These are phyloP conservation scores for Diachasma alloeum DNA, from an alignment of 1,140 invertebrate species.

Conservation along the genomic window DNA sequence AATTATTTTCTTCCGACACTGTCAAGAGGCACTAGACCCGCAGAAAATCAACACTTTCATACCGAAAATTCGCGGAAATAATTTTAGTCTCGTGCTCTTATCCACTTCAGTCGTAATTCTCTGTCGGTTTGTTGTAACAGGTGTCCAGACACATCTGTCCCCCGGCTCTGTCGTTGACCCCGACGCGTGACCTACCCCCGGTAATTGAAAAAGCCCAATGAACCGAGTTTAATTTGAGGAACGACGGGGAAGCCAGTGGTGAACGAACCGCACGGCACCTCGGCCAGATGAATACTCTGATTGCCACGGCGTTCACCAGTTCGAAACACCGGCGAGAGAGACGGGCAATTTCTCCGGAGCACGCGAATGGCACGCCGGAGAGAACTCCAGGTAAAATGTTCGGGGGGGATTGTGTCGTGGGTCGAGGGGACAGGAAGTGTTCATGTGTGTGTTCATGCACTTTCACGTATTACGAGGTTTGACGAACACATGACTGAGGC, in stretches of 20 bases:
- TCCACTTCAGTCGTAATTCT: background rate
- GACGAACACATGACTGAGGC: background rate
- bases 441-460: constrained; percentile 45
- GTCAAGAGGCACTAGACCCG: too few species aligned
- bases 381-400: background rate
- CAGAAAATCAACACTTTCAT: too few species aligned
- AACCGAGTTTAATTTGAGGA: background rate
- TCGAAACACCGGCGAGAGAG: background rate
- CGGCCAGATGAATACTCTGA: constrained; percentile 49
- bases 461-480: constrained; percentile 48
- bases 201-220: too few species aligned
- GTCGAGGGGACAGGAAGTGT: background rate
- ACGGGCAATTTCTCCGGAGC: constrained; percentile 42
- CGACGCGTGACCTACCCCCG: too few species aligned
- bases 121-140: background rate
- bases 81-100: too few species aligned
- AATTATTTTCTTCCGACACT: too few species aligned
- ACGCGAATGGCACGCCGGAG: constrained; percentile 34
- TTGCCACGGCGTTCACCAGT: constrained; percentile 31
- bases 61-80: too few species aligned
- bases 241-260: background rate
- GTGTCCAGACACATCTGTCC: background rate
- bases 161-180: background rate
- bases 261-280: constrained; percentile 43
- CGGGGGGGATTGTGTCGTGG: background rate